A percentile compares a stretch with the other conserved stretches of the same genome.
These are phyloP conservation scores for Parauchenoglanis ngamensis DNA, from an alignment of 2,797 vertebrate species.

Conservation along the genomic window DNA sequence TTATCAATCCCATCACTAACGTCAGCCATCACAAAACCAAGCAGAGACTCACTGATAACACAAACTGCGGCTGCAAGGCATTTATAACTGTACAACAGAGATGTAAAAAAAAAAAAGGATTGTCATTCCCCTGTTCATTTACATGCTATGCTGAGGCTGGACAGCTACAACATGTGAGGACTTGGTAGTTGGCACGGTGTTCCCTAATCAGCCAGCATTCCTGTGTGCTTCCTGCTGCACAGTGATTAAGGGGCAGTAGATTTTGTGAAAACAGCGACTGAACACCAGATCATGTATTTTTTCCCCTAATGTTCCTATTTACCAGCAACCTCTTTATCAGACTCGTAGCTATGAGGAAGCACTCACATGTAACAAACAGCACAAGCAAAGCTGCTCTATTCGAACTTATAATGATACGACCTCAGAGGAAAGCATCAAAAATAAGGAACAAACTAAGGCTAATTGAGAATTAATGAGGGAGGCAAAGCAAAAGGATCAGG, in stretches of 20 bases:
- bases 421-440: constrained; percentile 4
- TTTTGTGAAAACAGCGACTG: background rate
- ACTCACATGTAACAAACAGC: background rate
- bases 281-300: constrained; percentile 20
- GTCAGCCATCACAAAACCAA: background rate
- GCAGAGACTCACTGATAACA: constrained; percentile 4
- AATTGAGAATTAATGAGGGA: background rate
- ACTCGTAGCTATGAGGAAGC: background rate
- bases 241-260: constrained; percentile 24
- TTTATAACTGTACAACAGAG: background rate
- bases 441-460: background rate
- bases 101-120: background rate
- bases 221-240: constrained; percentile 36
- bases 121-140: constrained; percentile 7
- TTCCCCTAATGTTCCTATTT: background rate
- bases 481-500: background rate
- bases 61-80: background rate
- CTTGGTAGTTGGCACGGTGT: constrained; percentile 7
- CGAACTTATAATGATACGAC: background rate
- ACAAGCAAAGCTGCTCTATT: background rate
- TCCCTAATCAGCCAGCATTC: constrained; percentile 26
- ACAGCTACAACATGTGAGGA: constrained; percentile 4
- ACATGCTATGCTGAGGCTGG: background rate
- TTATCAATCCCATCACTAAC: background rate
- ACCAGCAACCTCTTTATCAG: background rate